phyloP scores from a whole-genome alignment of 2,113 vertebrate genomes.

The Solea solea region DNA sequence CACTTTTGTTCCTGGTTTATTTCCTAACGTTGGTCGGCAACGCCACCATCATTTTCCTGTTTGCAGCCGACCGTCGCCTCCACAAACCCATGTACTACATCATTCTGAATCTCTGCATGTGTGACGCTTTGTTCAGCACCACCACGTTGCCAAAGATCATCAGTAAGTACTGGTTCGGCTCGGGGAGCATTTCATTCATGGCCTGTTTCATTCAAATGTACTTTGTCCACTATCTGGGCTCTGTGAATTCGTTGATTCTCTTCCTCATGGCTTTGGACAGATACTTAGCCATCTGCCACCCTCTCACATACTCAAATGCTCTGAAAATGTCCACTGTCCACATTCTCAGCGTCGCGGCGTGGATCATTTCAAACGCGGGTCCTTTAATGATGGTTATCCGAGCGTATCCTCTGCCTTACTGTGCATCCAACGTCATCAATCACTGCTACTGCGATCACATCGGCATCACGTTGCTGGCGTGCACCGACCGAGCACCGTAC shows the following conservation, averaged over 20 bases:
- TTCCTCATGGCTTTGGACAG: constrained; percentile 76
- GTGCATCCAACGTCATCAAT: constrained; percentile 63
- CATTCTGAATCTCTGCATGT: constrained; percentile 48
- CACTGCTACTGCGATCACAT: constrained; percentile 76
- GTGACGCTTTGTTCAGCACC: constrained; percentile 68
- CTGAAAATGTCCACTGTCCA: constrained; percentile 56
- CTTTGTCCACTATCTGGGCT: constrained; percentile 68
- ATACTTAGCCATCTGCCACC: constrained; percentile 72
- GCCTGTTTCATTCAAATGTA: constrained; percentile 73
- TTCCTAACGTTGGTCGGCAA: constrained; percentile 49
- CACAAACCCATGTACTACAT: constrained; percentile 71
- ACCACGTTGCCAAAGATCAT: constrained; percentile 67
- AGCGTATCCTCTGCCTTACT: constrained; percentile 73
- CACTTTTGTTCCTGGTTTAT: constrained; percentile 53
- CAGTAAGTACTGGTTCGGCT: constrained; percentile 61
- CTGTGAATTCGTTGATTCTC: constrained; percentile 57
- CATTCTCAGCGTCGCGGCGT: constrained; percentile 50
- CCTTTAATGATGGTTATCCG: constrained; percentile 22
- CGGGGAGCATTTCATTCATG: constrained; percentile 59
- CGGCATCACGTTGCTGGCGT: constrained; percentile 64
- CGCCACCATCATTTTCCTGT: constrained; percentile 9
- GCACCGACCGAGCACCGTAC: constrained; percentile 55
- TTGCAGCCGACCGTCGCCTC: constrained; percentile 48
- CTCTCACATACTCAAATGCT: constrained; percentile 57
- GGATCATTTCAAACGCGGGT: neutral